Evolutionary conservation across 2,888 invertebrate genomes (phyloP).

Genomic region (Orchesella flavescens): DNA sequence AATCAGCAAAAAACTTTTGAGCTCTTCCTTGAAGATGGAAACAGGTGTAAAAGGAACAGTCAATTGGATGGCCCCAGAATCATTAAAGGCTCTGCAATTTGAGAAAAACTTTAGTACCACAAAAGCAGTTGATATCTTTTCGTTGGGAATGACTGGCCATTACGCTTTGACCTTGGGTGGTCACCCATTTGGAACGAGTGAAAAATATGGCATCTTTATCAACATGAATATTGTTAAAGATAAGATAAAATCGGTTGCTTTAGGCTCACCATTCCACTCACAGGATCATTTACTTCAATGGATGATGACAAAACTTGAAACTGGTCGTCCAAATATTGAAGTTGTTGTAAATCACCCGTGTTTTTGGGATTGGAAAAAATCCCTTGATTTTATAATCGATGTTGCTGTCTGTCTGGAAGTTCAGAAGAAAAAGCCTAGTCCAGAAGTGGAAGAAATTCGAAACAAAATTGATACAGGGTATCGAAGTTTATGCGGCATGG

Average conservation of each 20-base stretch:
- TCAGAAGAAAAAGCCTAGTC: too few relatives aligned
- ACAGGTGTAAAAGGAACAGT: not conserved
- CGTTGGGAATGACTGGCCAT: not conserved
- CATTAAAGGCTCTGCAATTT: not conserved
- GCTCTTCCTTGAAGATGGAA: not conserved
- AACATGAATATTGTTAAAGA: not conserved
- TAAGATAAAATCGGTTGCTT: not conserved
- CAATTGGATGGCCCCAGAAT: not conserved
- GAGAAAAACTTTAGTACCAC: not conserved
- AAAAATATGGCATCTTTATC: not conserved
- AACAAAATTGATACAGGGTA: too few relatives aligned
- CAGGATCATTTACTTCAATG: not conserved
- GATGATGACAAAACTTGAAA: not conserved
- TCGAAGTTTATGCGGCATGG: too few relatives aligned
- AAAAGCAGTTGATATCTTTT: not conserved
- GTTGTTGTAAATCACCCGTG: not conserved
- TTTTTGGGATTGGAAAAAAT: not conserved
- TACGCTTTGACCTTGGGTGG: not conserved
- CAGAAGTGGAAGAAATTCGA: too few relatives aligned
- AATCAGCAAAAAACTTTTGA: not conserved
- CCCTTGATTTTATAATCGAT: not conserved
- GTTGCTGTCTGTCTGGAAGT: not conserved
- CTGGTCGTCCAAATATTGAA: not conserved
- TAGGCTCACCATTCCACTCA: not conserved
- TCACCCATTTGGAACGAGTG: not conserved